Evolutionary conservation across 1,140 invertebrate genomes (phyloP), one percentile per base, ranked within the genome.

Genomic region (Hydropsyche tenuis): DNA sequence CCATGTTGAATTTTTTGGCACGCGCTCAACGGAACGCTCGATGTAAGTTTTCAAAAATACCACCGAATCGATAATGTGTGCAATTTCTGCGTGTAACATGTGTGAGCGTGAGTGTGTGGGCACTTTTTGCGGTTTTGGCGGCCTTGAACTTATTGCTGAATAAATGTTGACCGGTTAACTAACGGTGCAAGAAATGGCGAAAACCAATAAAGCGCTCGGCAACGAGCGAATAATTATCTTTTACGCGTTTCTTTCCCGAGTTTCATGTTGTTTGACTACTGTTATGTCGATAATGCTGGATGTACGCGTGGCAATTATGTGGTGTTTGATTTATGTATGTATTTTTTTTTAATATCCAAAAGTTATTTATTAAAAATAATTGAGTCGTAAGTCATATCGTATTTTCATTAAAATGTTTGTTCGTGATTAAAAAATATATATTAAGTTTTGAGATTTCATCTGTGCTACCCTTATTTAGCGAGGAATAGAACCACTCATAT

Each of bases 1-100:
- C 51, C 68, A 56, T 70, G 2, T 56, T 70, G 68, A 22, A 70
- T 70, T 56, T 69, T 70, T 70, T 70, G 68, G 68, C 68, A 42
- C 68, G 51, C 14, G 48, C 27, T 56, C 48, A 70, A 69, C 63
- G 5, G 11, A 66, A 18, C 43, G 46, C 14, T 30, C 23, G 27
- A 37, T 11, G 65, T 68, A 68, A 68, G 63, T 65, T 65, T 65
- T 60, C 56, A 60, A 25, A 60, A 60, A 60, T 60, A 60, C 30
- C 18, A 25, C 56, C 11, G 22, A 53, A 53, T 53, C 48, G 48
- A 53, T 53, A 37, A 37, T 37, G 30, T 37, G 30, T 9, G 9
- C 9, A 37, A 4, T 37, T 37, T 37, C 9, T 9, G 30, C 30
- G 30, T n/a, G n/a, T n/a, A n/a, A n/a, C n/a, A n/a, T n/a, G n/a